Conservation (phyloP, 2,113 vertebrate genomes). For the Dicrurus megarhynchus region DNA sequence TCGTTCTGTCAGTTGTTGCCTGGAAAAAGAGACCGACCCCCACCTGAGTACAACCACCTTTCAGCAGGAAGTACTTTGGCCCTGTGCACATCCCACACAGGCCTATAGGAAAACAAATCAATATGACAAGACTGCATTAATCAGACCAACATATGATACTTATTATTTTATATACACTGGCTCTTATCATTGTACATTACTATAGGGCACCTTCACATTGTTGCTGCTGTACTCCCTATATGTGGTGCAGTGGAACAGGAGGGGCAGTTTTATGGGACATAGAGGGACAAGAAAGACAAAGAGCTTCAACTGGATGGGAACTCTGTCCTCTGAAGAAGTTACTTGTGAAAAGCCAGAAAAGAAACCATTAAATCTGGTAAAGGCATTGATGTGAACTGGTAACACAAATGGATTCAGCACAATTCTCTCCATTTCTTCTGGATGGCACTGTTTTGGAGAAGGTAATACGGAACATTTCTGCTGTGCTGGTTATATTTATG, state of each 20-base stretch:
- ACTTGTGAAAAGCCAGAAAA: background rate
- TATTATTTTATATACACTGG: background rate
- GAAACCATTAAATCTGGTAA: background rate
- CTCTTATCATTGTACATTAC: background rate
- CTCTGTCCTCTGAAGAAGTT: background rate
- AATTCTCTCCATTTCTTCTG: background rate
- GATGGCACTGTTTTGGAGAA: background rate
- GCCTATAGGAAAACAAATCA: background rate
- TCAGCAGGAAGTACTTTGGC: background rate
- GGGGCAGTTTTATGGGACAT: background rate
- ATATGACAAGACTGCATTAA: background rate
- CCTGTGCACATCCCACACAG: background rate
- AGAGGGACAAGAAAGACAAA: background rate
- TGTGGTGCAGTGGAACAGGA: background rate
- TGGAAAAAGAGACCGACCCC: too few relatives aligned
- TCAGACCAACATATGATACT: background rate
- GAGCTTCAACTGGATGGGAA: background rate
- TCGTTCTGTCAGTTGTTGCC: too few relatives aligned
- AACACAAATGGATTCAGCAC: background rate
- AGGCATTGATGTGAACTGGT: background rate
- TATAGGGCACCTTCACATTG: background rate
- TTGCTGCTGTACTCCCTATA: background rate
- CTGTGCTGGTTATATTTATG: background rate
- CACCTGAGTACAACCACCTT: too few relatives aligned
- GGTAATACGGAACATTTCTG: background rate